Evolutionary conservation across 2,797 vertebrate genomes (phyloP), one percentile per base, ranked within the genome.

Genomic region (Cossypha polioptera): DNA sequence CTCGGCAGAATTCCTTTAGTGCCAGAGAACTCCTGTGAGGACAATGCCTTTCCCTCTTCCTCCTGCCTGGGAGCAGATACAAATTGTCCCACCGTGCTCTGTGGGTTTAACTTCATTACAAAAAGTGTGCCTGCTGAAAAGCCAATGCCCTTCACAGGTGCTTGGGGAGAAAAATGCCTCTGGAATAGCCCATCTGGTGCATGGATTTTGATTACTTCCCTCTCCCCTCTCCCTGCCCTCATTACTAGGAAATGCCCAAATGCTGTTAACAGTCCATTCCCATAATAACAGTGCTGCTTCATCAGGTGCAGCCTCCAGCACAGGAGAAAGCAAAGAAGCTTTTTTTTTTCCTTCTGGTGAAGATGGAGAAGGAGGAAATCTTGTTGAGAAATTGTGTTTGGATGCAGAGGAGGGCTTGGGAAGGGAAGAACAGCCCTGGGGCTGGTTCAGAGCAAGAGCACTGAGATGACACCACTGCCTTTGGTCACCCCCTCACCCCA

Each of bases 101-200:
- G n/a, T 79, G 83, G 74, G 19, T 77, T 93, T 84, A 67, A 92
- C 57, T 92, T 94, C 80, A 86, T 88, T 93, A 95, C 85, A 69
- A 26, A 66, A 88, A 85, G 48, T 76, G 86, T 76, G 80, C 80
- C 88, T 92, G 88, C 86, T 90, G 88, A 55, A 86, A 38, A 95
- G 48, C 66, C 77, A 92, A 4, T 93, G 94, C 68, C 90, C 95
- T 95, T 92, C 93, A 88, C 88, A 89, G 92, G 88, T 79, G 88
- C 93, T 67, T 50, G 88, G 88, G 90, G 94, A 95, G 90, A 93
- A 79, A 95, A 95, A 93, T 71, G 90, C 58, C 59, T 92, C 90
- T 93, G 90, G 85, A 96, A 94, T 55, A 81, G 71, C 71, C 86
- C 86, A 84, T 86, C 77, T 95, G 92, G 85, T 87, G 28, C 1